A percentile compares a stretch with the other conserved stretches of the same genome.
Evolutionary conservation across 2,113 vertebrate genomes (phyloP).

Genomic region (Apistogramma diplotaenia): DNA sequence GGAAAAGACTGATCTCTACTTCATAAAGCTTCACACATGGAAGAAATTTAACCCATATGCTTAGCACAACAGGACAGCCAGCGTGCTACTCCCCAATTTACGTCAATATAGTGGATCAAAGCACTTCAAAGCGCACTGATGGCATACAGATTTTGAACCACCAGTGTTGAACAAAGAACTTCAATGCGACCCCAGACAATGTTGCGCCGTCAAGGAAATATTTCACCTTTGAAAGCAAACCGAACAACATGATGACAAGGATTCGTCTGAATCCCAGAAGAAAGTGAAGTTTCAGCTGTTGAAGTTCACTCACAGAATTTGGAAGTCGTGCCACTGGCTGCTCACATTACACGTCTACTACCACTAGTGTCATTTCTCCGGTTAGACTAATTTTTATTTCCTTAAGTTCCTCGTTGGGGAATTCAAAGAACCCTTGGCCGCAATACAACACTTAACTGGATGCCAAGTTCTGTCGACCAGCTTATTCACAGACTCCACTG

Average conservation of each 20-base stretch:
- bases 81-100: slow-evolving; percentile 65
- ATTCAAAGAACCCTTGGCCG: slow-evolving; percentile 36
- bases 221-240: slow-evolving; percentile 5
- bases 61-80: slow-evolving; percentile 67
- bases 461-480: slow-evolving; percentile 12
- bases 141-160: slow-evolving; percentile 49
- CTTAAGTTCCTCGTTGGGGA: slow-evolving; percentile 19
- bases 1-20: slow-evolving; percentile 64
- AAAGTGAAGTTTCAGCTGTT: not conserved
- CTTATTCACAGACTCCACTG: slow-evolving; percentile 43
- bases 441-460: not conserved
- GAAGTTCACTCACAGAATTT: not conserved
- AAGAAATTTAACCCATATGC: slow-evolving; percentile 72
- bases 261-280: slow-evolving; percentile 7
- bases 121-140: slow-evolving; percentile 61
- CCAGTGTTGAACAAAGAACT: slow-evolving; percentile 39
- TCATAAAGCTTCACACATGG: slow-evolving; percentile 72
- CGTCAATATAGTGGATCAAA: slow-evolving; percentile 71
- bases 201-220: slow-evolving; percentile 6
- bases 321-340: slow-evolving; percentile 9
- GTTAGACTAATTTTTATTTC: slow-evolving; percentile 28
- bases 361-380: not conserved
- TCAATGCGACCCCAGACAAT: slow-evolving; percentile 30
- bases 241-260: slow-evolving; percentile 1
- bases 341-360: slow-evolving; percentile 7